phyloP scores from a whole-genome alignment of 2,888 invertebrate genomes.

The Apamea epomidion region DNA sequence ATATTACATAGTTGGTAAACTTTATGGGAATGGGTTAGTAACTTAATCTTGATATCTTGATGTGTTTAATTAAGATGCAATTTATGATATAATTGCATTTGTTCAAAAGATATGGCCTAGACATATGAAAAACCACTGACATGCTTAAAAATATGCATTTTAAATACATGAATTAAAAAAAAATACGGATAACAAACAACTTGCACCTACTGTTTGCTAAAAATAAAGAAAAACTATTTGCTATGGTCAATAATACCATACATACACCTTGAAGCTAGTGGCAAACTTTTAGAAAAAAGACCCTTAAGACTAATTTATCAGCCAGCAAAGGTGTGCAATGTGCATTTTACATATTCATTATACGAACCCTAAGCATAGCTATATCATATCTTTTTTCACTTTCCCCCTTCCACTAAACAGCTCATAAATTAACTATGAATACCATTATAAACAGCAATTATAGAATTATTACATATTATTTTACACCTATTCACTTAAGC shows the following conservation, averaged over 20 bases:
- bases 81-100: background rate
- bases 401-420: constrained; percentile 9
- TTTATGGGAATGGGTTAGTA: background rate
- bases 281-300: constrained; percentile 13
- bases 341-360: constrained; percentile 52
- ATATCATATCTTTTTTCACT: constrained; percentile 15
- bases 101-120: background rate
- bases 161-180: background rate
- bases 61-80: constrained; percentile 8
- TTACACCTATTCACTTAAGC: constrained; percentile 50
- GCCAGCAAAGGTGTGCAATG: constrained; percentile 40
- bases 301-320: constrained; percentile 35
- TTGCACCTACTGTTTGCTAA: background rate
- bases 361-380: constrained; percentile 17
- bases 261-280: constrained; percentile 8
- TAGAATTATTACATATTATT: constrained; percentile 49
- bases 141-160: background rate
- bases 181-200: background rate
- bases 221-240: background rate
- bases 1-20: constrained; percentile 9
- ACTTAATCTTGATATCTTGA: background rate
- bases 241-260: background rate
- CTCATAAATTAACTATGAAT: constrained; percentile 48
- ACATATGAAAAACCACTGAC: background rate
- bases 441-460: constrained; percentile 46